Evolutionary conservation across 2,888 invertebrate genomes (phyloP), one percentile per base, ranked within the genome.

Genomic region (Spatulosminthurus flaviceps): DNA sequence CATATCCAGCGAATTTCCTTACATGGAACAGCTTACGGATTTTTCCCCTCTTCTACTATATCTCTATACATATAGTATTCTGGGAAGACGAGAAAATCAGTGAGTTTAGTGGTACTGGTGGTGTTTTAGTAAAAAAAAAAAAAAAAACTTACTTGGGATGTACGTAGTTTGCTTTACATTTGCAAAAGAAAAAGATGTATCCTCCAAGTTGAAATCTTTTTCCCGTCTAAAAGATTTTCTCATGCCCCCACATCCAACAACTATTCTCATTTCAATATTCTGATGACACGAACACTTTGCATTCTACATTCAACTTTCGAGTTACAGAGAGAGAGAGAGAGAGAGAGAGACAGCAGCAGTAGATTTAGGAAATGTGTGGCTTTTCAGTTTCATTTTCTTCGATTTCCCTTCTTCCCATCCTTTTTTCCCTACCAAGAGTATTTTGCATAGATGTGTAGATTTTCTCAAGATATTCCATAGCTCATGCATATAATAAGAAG

Each of bases 251-350:
- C n/a, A 24, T 72, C 72, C 43, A 24, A 42, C 41, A 72, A 26
- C 51, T 71, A 71, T 71, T 72, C 72, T 72, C 72, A 51, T 72
- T 72, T 72, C 72, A 72, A 72, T 72, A 72, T 41, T 51, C 72
- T 29, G n/a, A 26, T 51, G 51, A 51, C 51, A 51, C 16, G 51
- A 51, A n/a, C 51, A 19, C n/a, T 13, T 51, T 51, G 34, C 34
- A 34, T 34, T 34, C 34, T 34, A 34, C 34, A 34, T 34, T 34
- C 34, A 34, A 34, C 34, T 64, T 64, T 24, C 64, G 11, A 64
- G 64, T n/a, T n/a, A n/a, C n/a, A n/a, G n/a, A n/a, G n/a, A n/a
- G n/a, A n/a, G n/a, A n/a, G n/a, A n/a, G n/a, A n/a, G 19, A 60
- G 21, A 60, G 60, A 21, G n/a, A n/a, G 16, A 2, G 21, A 22